phyloP scores from a whole-genome alignment of 92 coral and sea anemone species.

The Desmophyllum pertusum region DNA sequence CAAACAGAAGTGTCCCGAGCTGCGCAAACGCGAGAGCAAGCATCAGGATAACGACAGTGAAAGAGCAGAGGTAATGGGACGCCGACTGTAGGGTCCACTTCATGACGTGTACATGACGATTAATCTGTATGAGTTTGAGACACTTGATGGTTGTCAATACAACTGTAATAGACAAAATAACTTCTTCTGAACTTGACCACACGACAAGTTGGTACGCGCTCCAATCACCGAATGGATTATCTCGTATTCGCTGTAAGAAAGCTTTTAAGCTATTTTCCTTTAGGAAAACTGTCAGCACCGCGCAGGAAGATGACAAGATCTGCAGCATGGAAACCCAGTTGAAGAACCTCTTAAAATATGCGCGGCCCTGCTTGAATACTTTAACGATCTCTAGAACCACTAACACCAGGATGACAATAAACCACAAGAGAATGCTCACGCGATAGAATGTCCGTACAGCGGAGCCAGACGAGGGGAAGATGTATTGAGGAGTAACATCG shows the following conservation, averaged over 20 bases:
- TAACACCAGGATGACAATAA: constrained; percentile 29
- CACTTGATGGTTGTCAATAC: constrained; percentile 27
- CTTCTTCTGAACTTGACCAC: constrained; percentile 16
- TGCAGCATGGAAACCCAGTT: constrained; percentile 60
- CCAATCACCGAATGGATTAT: constrained; percentile 40
- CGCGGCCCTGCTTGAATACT: constrained; percentile 24
- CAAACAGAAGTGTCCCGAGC: constrained; percentile 70
- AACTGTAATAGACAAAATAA: constrained; percentile 11
- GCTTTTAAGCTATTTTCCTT: constrained; percentile 40
- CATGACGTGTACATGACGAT: constrained; percentile 57
- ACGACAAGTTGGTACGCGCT: constrained; percentile 13
- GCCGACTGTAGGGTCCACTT: constrained; percentile 63
- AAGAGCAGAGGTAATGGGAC: constrained; percentile 54
- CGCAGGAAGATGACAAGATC: constrained; percentile 31
- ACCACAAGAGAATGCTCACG: constrained; percentile 48
- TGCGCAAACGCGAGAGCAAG: constrained; percentile 64
- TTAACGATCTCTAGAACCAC: constrained; percentile 27
- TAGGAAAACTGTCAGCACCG: constrained; percentile 32
- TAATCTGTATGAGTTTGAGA: constrained; percentile 21
- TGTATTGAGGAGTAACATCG: constrained; percentile 52
- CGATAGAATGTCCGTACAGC: constrained; percentile 17
- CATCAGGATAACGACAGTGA: constrained; percentile 47
- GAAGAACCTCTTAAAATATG: constrained; percentile 53
- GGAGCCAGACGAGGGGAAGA: constrained; percentile 33
- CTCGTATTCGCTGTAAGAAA: constrained; percentile 37